Conservation (phyloP, 2,888 invertebrate species). For the Stomorhina lunata region DNA sequence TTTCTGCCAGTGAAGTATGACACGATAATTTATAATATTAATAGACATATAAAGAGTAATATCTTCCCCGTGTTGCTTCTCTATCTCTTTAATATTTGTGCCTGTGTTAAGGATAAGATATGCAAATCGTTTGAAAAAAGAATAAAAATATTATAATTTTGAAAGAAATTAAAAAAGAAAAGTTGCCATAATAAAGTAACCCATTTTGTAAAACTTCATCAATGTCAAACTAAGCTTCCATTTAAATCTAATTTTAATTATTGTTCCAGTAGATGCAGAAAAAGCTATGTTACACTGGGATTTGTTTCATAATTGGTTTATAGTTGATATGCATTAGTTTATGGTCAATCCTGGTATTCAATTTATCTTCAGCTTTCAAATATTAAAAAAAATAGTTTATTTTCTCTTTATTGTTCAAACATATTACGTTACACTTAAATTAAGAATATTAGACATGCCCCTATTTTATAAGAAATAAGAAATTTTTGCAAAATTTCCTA, state of each 20-base stretch:
- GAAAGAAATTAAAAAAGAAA: background rate
- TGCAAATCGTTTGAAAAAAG: background rate
- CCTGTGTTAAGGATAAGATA: constrained; percentile 3
- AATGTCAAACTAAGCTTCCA: too few species aligned
- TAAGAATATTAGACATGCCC: too few species aligned
- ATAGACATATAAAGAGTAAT: too few species aligned
- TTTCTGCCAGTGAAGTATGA: too few species aligned
- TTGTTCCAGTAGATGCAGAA: too few species aligned
- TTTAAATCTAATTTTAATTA: too few species aligned
- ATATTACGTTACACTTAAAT: background rate
- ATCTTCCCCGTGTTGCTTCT: background rate
- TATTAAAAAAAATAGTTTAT: too few species aligned
- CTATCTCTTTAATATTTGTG: background rate
- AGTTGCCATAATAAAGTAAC: background rate
- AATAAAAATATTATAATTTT: constrained; percentile 7
- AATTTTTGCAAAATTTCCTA: background rate
- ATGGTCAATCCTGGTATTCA: too few species aligned
- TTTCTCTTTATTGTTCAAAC: background rate
- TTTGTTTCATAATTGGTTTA: background rate
- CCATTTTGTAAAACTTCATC: background rate
- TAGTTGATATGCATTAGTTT: too few species aligned
- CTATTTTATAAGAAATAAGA: too few species aligned
- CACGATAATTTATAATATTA: too few species aligned
- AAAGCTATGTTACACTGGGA: background rate
- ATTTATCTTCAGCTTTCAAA: too few species aligned